phyloP scores from a whole-genome alignment of 2,888 invertebrate genomes.

The Candidula unifasciata region DNA sequence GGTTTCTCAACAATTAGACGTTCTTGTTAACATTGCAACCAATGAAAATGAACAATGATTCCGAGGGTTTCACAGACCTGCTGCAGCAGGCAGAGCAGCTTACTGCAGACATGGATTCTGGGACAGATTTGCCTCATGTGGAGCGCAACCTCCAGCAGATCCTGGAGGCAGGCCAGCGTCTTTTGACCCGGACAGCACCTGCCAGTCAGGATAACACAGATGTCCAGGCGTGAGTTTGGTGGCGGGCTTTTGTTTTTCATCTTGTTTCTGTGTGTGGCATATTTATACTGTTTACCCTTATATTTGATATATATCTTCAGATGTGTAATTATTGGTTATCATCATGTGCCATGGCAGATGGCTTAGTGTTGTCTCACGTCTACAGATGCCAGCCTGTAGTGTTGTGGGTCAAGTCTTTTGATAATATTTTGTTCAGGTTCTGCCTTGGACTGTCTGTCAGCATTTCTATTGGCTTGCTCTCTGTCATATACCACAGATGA shows the following conservation, averaged over 20 bases:
- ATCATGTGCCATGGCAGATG: too few species aligned
- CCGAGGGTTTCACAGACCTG: constrained; percentile 85
- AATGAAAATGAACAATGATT: constrained; percentile 59
- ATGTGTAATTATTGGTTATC: too few species aligned
- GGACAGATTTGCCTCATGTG: constrained; percentile 84
- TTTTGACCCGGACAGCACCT: constrained; percentile 90
- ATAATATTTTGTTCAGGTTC: too few species aligned
- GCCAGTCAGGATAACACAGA: constrained; percentile 85
- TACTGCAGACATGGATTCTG: constrained; percentile 89
- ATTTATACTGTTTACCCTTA: not conserved
- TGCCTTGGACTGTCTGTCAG: too few species aligned
- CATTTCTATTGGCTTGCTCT: too few species aligned
- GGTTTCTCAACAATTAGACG: not conserved
- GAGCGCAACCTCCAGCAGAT: constrained; percentile 94
- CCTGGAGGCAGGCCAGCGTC: constrained; percentile 85
- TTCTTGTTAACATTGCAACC: not conserved
- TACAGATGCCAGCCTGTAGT: too few species aligned
- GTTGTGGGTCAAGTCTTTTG: too few species aligned
- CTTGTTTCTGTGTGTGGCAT: not conserved
- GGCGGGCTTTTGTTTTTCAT: too few species aligned
- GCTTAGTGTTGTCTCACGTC: too few species aligned
- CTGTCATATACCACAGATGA: too few species aligned
- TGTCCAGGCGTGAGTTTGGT: constrained; percentile 89
- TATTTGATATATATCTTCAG: too few species aligned
- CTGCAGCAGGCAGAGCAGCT: constrained; percentile 94